Base-by-base conservation (phyloP, 2,888 invertebrate species). In the Agriopis marginaria region DNA sequence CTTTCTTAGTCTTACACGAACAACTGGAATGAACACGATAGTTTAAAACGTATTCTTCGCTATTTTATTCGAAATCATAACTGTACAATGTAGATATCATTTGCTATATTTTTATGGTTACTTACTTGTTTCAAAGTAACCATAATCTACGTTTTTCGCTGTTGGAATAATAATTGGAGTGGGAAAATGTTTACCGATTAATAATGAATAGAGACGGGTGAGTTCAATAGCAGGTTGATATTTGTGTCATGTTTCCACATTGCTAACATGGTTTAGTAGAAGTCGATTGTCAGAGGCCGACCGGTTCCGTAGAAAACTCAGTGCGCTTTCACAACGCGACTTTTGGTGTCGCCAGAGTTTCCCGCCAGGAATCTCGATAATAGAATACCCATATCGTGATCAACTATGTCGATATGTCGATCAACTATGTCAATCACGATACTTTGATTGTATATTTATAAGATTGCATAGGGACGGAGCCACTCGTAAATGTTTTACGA, bases 281-380 rank as follows among this genome's bases (percentile, higher is more conserved):
- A 74, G 75, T 71, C 72, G 74, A 77, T 78, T 79, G 78, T 78
- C 72, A 76, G 75, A 66, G 72, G 64, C 56, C 70, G 77, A 90
- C 91, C 87, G 88, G 90, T 91, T 90, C 75, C 68, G 68, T 86
- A 86, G 88, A 87, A 90, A 90, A 88, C 83, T 86, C 79, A 79
- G 75, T 78, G 79, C 84, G 84, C 90, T 91, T 91, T 92, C 91
- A 89, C 82, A 80, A 74, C 75, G 76, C 74, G 80, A 84, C 81
- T 85, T 83, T 83, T 77, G 75, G 76, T 78, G 68, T 74, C 59
- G 61, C 63, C 44, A 67, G 69, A 80, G 78, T 86, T 89, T 86
- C 83, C 85, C 83, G 78, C 73, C 68, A 81, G 79, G 71, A 64
- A 74, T 74, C 66, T 69, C 63, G 14, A 73, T 73, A 70, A 66